phyloP scores from a whole-genome alignment of 1,140 invertebrate species.

The Papilio machaon region DNA sequence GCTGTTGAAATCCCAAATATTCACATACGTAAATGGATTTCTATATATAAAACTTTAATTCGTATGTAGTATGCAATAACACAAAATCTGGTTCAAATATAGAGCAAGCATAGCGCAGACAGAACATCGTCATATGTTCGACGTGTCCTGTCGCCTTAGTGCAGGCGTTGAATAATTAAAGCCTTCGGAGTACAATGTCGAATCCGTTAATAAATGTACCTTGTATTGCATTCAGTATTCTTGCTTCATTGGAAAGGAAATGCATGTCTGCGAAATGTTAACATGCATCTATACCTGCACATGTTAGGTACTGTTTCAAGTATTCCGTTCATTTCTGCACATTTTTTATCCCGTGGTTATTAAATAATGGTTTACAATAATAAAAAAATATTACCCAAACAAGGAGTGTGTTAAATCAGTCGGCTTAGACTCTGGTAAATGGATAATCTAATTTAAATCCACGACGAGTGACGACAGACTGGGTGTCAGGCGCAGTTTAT shows the following conservation, averaged over 20 bases:
- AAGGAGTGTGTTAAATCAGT: not conserved
- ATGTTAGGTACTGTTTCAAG: not conserved
- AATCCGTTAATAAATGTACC: constrained; percentile 16
- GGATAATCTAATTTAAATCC: constrained; percentile 10
- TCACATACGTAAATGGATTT: not conserved
- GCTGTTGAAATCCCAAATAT: not conserved
- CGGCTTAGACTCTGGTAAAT: not conserved
- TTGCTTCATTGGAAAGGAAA: not conserved
- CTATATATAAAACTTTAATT: not conserved
- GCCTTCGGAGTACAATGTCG: not conserved
- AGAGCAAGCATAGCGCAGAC: constrained; percentile 14
- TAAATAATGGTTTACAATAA: not conserved
- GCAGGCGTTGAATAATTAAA: constrained; percentile 13
- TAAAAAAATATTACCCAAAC: not conserved
- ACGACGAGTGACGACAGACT: not conserved
- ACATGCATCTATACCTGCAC: not conserved
- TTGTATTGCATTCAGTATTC: constrained; percentile 14
- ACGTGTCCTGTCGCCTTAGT: constrained; percentile 18
- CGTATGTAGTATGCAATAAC: not conserved
- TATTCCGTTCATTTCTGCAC: not conserved
- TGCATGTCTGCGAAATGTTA: not conserved
- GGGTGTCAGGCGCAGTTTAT: not conserved
- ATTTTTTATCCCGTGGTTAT: not conserved
- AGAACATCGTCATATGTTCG: constrained; percentile 6
- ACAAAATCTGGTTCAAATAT: not conserved